phyloP scores from a whole-genome alignment of 1,140 invertebrate species.

The Drosophila sturtevanti region DNA sequence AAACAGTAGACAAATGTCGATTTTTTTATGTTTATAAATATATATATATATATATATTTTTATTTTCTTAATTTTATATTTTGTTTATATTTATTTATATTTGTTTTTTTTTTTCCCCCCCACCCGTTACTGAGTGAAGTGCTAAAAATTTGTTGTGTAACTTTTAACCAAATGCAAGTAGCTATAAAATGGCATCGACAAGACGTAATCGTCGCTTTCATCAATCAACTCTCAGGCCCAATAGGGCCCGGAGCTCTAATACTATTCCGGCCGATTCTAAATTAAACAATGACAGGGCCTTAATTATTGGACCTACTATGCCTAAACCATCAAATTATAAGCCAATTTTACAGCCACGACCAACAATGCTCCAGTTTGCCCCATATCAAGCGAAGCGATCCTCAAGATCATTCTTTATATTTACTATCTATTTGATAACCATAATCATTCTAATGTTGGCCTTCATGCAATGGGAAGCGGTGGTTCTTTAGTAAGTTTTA shows the following conservation, averaged over 20 bases:
- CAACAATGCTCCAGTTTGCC: slow-evolving; percentile 2
- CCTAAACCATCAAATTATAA: not conserved
- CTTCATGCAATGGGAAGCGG: slow-evolving; percentile 29
- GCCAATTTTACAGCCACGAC: not conserved
- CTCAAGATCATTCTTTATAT: slow-evolving; percentile 13
- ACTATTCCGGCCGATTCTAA: too few relatives aligned
- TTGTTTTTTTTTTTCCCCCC: not conserved
- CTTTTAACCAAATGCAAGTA: not conserved
- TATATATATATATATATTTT: too few relatives aligned
- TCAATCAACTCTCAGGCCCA: not conserved
- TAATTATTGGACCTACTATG: not conserved
- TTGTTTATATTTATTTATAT: slow-evolving; percentile 3
- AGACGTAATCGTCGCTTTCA: not conserved
- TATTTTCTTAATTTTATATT: slow-evolving; percentile 22
- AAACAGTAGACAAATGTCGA: slow-evolving; percentile 37
- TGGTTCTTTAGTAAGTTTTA: slow-evolving; percentile 12
- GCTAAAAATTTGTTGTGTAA: not conserved
- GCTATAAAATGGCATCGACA: not conserved
- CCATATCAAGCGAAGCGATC: not conserved
- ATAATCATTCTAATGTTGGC: slow-evolving; percentile 6
- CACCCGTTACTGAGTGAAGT: not conserved
- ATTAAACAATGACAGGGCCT: slow-evolving; percentile 6
- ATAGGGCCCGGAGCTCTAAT: too few relatives aligned
- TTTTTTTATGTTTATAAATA: slow-evolving; percentile 32
- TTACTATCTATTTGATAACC: slow-evolving; percentile 8